These are phyloP conservation scores for Anoncus sp. DNA, from an alignment of 2,888 invertebrate species.

Conservation along the genomic window DNA sequence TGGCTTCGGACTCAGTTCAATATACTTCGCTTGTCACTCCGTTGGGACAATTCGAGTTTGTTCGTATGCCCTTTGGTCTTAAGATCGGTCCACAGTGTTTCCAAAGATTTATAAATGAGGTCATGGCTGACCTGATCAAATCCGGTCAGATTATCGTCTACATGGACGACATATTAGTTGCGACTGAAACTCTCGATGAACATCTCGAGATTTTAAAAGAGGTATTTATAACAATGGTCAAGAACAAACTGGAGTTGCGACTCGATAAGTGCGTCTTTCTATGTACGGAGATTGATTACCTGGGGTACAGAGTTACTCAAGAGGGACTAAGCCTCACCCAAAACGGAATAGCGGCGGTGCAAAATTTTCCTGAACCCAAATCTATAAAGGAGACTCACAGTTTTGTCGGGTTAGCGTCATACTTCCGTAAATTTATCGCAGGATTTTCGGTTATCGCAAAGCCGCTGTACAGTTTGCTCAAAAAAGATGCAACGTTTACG, in stretches of 20 bases:
- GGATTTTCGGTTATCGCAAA: conserved; percentile 67
- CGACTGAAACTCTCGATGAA: conserved; percentile 25
- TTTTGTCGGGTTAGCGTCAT: conserved; percentile 68
- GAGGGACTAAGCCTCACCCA: conserved; percentile 56
- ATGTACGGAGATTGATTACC: conserved; percentile 54
- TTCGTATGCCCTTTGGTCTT: conserved; percentile 52
- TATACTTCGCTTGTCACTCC: conserved; percentile 55
- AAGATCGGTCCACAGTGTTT: conserved; percentile 57
- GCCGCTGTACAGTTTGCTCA: conserved; percentile 70
- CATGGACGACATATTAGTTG: conserved; percentile 66
- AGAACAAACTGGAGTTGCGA: conserved; percentile 41
- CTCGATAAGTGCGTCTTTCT: conserved; percentile 51
- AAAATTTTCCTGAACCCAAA: conserved; percentile 66
- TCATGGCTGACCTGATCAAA: conserved; percentile 62
- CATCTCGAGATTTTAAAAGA: conserved; percentile 23
- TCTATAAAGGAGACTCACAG: conserved; percentile 64
- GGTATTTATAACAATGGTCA: conserved; percentile 18
- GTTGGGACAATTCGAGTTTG: conserved; percentile 31
- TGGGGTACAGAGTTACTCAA: conserved; percentile 61
- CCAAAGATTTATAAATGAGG: conserved; percentile 63
- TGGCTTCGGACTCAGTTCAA: conserved; percentile 58
- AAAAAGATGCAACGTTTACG: conserved; percentile 40
- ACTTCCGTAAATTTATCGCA: conserved; percentile 69
- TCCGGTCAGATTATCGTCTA: conserved; percentile 55
- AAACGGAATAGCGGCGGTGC: conserved; percentile 59